A percentile compares a stretch with the other conserved stretches of the same genome.
Conservation (phyloP, 2,888 invertebrate species). For the Stictocephala bisonia region DNA sequence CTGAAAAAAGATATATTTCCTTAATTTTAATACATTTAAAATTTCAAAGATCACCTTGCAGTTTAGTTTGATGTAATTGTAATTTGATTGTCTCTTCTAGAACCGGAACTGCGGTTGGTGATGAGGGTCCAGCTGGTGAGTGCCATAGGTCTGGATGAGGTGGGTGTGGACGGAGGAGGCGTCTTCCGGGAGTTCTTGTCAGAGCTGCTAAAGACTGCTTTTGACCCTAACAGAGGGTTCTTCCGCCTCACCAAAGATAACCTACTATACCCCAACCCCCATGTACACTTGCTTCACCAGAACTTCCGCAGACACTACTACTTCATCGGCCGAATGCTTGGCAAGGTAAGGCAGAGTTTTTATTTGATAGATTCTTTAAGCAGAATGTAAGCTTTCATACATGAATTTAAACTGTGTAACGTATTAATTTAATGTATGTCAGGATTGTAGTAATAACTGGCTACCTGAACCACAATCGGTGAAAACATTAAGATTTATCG, state of each 20-base stretch:
- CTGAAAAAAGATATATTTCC: no score
- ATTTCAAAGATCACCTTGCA: conserved; percentile 12
- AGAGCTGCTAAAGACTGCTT: conserved; percentile 93
- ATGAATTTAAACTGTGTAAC: no score
- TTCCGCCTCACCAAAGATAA: conserved; percentile 91
- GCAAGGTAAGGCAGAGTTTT: conserved; percentile 77
- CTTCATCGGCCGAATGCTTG: conserved; percentile 93
- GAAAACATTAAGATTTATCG: no score
- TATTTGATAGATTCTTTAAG: not conserved
- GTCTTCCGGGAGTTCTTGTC: conserved; percentile 95
- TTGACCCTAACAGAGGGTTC: conserved; percentile 96
- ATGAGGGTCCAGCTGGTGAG: conserved; percentile 93
- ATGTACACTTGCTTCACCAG: conserved; percentile 85
- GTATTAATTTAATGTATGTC: no score
- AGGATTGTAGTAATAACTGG: no score
- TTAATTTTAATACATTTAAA: no score
- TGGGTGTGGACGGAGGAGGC: conserved; percentile 98
- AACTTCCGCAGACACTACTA: conserved; percentile 92
- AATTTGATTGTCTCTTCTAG: conserved; percentile 66
- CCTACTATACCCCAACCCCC: conserved; percentile 96
- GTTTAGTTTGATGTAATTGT: not conserved
- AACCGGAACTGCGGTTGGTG: conserved; percentile 86
- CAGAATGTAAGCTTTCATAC: no score
- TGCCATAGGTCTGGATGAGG: conserved; percentile 91
- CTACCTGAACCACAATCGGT: no score